These are phyloP conservation scores for Liasis olivaceus DNA, from an alignment of 2,797 vertebrate genomes.

Conservation along the genomic window DNA sequence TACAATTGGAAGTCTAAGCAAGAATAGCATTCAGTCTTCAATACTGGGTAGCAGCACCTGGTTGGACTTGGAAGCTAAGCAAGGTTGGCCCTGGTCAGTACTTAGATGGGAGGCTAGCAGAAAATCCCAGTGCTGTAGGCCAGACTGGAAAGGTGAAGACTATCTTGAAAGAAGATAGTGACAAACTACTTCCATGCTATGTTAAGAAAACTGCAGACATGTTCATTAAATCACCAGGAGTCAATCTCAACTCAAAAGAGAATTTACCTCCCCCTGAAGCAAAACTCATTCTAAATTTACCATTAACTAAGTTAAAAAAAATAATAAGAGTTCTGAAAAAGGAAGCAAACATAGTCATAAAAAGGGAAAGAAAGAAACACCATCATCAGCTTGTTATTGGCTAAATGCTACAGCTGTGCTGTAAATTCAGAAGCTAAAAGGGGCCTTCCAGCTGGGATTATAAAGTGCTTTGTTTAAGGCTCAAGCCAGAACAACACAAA, in stretches of 20 bases:
- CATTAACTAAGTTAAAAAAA: neutral
- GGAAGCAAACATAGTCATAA: neutral
- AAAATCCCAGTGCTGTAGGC: neutral
- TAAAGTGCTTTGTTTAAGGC: neutral
- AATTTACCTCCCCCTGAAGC: neutral
- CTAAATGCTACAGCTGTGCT: neutral
- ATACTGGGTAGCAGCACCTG: neutral
- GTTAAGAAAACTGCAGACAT: neutral
- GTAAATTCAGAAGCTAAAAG: slow-evolving; percentile 6
- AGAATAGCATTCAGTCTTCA: neutral
- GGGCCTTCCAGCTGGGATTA: neutral
- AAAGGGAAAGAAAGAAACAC: neutral
- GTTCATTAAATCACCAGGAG: neutral
- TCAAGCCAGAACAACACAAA: neutral
- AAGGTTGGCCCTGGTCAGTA: neutral
- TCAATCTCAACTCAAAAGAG: neutral
- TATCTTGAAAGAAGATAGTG: neutral
- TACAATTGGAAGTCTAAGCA: neutral
- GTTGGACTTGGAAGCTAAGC: neutral
- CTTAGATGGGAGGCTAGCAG: neutral
- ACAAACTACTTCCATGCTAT: neutral
- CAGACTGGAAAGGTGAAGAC: neutral
- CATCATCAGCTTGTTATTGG: neutral
- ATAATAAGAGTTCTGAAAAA: neutral
- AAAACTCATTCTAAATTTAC: neutral